These are phyloP conservation scores for Sebastiscus tertius DNA, from an alignment of 2,797 vertebrate genomes.

Conservation along the genomic window DNA sequence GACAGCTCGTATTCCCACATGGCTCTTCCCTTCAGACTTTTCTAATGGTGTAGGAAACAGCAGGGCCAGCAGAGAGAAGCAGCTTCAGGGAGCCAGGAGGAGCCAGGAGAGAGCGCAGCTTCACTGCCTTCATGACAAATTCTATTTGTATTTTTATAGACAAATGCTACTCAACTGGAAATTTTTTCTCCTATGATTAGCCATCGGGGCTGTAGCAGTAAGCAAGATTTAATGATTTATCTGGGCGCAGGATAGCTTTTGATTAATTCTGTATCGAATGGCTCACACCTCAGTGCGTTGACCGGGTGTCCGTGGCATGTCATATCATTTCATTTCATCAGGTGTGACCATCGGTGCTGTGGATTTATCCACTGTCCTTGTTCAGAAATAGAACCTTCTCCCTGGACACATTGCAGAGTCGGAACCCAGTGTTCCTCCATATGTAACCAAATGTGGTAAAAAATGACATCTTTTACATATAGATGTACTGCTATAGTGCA, in stretches of 20 bases:
- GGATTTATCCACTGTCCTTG: constrained; percentile 59
- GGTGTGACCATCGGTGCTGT: constrained; percentile 67
- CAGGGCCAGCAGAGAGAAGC: constrained; percentile 55
- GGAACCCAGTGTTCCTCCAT: neutral
- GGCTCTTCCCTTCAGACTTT: constrained; percentile 64
- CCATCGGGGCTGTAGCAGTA: constrained; percentile 64
- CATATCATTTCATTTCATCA: constrained; percentile 73
- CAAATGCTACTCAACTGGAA: constrained; percentile 71
- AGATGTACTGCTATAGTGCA: neutral
- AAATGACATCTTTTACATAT: neutral
- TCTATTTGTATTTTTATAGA: constrained; percentile 75
- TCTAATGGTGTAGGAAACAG: constrained; percentile 73
- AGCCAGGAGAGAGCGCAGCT: constrained; percentile 56
- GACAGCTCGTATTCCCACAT: constrained; percentile 75
- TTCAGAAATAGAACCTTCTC: constrained; percentile 41
- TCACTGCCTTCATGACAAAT: constrained; percentile 73
- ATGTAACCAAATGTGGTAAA: neutral
- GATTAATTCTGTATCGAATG: constrained; percentile 79
- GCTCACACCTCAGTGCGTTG: constrained; percentile 69
- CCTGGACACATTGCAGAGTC: constrained; percentile 9
- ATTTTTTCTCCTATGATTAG: constrained; percentile 66
- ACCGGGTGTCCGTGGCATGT: constrained; percentile 65
- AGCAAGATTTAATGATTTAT: constrained; percentile 79
- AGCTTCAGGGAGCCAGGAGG: constrained; percentile 49
- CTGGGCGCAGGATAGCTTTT: constrained; percentile 68